These are phyloP conservation scores for Mactromeris polynyma DNA, from an alignment of 2,888 invertebrate species.

Conservation along the genomic window DNA sequence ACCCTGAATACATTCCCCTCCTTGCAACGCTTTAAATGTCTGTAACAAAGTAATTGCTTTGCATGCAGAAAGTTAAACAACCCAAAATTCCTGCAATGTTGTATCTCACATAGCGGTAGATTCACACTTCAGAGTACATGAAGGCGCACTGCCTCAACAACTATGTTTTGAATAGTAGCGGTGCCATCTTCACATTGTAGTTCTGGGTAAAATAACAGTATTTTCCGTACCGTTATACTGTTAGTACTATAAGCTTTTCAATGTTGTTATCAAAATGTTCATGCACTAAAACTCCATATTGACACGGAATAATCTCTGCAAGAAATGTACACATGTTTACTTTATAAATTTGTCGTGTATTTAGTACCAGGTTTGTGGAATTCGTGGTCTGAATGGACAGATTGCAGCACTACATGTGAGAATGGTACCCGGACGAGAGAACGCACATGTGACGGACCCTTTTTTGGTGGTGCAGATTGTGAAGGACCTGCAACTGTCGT, in stretches of 20 bases:
- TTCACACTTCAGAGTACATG: neutral
- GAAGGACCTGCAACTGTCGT: conserved; percentile 69
- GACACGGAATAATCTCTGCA: neutral
- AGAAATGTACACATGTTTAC: neutral
- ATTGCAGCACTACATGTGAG: conserved; percentile 81
- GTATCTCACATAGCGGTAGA: neutral
- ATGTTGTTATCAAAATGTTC: no score
- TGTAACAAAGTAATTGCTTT: neutral
- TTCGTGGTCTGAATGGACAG: conserved; percentile 74
- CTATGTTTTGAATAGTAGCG: no score
- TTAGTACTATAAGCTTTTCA: no score
- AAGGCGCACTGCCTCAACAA: no score
- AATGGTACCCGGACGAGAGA: conserved; percentile 78
- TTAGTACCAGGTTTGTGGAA: conserved; percentile 75
- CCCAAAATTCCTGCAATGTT: neutral
- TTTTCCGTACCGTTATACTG: no score
- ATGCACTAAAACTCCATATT: neutral
- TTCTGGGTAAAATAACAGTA: no score
- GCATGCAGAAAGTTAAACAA: neutral
- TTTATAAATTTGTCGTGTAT: conserved; percentile 10
- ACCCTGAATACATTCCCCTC: neutral
- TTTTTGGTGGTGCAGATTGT: conserved; percentile 80
- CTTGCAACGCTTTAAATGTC: conserved; percentile 37
- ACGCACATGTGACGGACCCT: conserved; percentile 77
- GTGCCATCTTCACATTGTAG: no score